Base-by-base conservation (phyloP, 2,888 invertebrate species). In the Clostera curtula region DNA sequence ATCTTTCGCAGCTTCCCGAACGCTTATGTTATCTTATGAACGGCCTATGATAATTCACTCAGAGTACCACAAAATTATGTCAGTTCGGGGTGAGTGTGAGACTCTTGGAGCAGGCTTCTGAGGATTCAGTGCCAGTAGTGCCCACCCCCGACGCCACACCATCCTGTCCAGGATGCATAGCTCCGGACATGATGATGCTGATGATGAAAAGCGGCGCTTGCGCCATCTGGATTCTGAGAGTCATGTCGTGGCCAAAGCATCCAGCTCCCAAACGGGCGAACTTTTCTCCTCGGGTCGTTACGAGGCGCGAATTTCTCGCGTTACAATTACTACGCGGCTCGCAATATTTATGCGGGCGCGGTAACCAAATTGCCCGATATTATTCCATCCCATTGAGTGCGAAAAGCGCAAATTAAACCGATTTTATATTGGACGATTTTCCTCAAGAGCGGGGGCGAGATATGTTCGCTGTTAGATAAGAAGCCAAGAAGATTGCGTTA, bases 351-450 rank as follows among this genome's bases (percentile, higher is more conserved):
- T 83, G 77, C 74, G 63, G 57, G 83, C n/a, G n/a, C 79, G 83
- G 83, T 83, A 83, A 83, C 83, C 76, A 83, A 83, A 83, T 83
- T 83, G 83, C 83, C 76, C 76, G 79, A 82, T 82, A 83, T 83
- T 83, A 83, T 83, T 83, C 83, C 82, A 73, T 80, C 80, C 83
- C 83, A 83, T 83, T 83, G 83, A 83, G 83, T 83, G 79, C 77
- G 83, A 83, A 82, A 83, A 82, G 83, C 80, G 82, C 83, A 83
- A 83, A 83, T 83, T 83, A 83, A 83, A 83, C 79, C 82, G 82
- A 83, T 82, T 83, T 83, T 83, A 83, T 83, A 83, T 83, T 82
- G 74, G 82, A 82, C 72, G 82, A 82, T 83, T 83, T 75, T 77
- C 82, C 68, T 65, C 58, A 57, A 70, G 68, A 72, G 71, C 75